These are phyloP conservation scores for Larimichthys polyactis DNA, from an alignment of 2,113 vertebrate species.

Conservation along the genomic window DNA sequence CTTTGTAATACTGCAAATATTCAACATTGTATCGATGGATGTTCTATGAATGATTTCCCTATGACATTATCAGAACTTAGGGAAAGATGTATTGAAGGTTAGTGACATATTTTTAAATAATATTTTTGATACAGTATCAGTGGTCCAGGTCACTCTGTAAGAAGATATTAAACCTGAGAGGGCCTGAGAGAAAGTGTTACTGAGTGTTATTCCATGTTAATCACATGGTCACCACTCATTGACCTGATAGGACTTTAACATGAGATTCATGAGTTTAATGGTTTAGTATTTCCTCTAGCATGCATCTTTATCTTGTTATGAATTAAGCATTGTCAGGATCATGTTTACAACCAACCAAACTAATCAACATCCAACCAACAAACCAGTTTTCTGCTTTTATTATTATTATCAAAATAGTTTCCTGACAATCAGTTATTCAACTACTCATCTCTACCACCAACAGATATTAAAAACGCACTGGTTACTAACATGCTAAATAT, in stretches of 20 bases:
- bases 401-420: background rate
- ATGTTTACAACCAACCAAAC: background rate
- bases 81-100: too few species aligned
- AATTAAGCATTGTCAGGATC: background rate
- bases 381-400: background rate
- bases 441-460: too few species aligned
- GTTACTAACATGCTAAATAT: too few species aligned
- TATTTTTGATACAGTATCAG: background rate
- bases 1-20: background rate
- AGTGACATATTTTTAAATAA: too few species aligned
- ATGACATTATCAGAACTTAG: background rate
- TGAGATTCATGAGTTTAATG: background rate
- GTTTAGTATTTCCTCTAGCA: background rate
- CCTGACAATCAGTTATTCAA: too few species aligned
- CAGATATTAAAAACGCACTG: background rate
- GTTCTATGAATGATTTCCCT: background rate
- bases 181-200: constrained; percentile 30
- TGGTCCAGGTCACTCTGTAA: background rate
- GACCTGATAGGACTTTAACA: background rate
- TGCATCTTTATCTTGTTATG: background rate
- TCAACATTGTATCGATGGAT: too few species aligned
- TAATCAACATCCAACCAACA: background rate
- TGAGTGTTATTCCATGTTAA: background rate
- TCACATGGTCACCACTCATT: background rate
- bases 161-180: constrained; percentile 46